Evolutionary conservation across 2,888 invertebrate species (phyloP).

Genomic region (Creontiades dilutus): DNA sequence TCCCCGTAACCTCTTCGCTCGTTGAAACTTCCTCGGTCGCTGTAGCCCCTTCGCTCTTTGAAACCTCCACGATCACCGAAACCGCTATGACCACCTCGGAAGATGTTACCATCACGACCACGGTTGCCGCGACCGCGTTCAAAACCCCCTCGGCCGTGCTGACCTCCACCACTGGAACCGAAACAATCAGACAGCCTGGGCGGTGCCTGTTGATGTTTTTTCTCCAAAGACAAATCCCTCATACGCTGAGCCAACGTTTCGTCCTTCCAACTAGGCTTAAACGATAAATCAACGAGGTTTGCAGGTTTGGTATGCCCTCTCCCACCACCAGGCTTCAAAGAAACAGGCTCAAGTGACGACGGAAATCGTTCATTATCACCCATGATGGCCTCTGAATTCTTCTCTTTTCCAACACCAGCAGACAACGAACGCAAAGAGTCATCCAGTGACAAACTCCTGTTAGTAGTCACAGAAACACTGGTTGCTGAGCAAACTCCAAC

Average conservation of each 20-base stretch:
- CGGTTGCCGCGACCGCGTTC: background rate
- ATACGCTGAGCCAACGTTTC: background rate
- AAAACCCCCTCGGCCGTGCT: background rate
- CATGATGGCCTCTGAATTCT: background rate
- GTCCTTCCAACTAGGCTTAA: background rate
- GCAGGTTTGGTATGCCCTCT: background rate
- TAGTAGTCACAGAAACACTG: slow-evolving; percentile 26
- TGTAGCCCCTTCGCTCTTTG: background rate
- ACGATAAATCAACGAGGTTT: background rate
- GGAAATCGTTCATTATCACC: background rate
- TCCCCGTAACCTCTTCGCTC: background rate
- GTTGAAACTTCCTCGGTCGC: background rate
- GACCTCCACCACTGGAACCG: background rate
- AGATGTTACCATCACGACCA: background rate
- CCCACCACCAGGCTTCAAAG: background rate
- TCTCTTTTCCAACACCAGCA: background rate
- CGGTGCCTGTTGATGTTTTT: background rate
- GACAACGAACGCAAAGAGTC: background rate
- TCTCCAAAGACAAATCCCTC: slow-evolving; percentile 52
- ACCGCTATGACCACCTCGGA: background rate
- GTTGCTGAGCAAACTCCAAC: slow-evolving; percentile 8
- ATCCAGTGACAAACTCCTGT: slow-evolving; percentile 52
- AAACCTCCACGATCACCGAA: background rate
- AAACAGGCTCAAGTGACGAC: background rate
- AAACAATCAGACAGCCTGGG: background rate